Percentiles rank a stretch among this genome's conserved stretches.
Evolutionary conservation across 1,140 invertebrate genomes (phyloP).

Genomic region (Trichoplusia ni): DNA sequence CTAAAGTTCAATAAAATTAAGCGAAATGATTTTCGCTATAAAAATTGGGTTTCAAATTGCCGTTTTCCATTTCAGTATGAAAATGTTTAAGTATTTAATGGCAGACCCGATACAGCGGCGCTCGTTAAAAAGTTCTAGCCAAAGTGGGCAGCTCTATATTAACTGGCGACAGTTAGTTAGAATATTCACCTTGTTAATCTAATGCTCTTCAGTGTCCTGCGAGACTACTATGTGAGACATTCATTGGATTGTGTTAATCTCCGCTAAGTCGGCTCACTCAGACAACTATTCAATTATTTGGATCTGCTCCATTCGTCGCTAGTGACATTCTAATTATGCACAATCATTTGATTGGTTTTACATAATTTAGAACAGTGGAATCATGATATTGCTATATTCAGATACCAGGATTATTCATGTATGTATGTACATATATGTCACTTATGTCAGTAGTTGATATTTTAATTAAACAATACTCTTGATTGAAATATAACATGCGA

Average conservation of each 20-base stretch:
- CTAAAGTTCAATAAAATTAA: neutral
- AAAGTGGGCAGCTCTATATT: conserved; percentile 4
- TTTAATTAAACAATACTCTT: too few species aligned
- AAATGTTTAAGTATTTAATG: neutral
- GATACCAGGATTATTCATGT: too few species aligned
- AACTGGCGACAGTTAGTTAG: neutral
- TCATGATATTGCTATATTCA: too few species aligned
- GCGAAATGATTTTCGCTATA: neutral
- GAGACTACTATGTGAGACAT: conserved; percentile 35
- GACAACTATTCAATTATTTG: conserved; percentile 32
- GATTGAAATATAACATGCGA: too few species aligned
- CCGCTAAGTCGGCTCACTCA: conserved; percentile 14
- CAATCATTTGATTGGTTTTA: too few species aligned
- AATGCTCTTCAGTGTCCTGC: conserved; percentile 33
- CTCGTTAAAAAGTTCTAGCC: conserved; percentile 4
- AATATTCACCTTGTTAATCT: conserved; percentile 41
- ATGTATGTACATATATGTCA: too few species aligned
- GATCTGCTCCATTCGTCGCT: neutral
- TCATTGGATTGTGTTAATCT: conserved; percentile 47
- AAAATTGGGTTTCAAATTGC: neutral
- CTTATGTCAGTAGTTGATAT: too few species aligned
- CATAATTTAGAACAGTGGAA: too few species aligned
- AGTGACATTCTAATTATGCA: neutral
- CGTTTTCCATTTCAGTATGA: conserved; percentile 2
- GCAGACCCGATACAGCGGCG: neutral